Base-by-base conservation (phyloP, 1,140 invertebrate species). In the Nasonia vitripennis region DNA sequence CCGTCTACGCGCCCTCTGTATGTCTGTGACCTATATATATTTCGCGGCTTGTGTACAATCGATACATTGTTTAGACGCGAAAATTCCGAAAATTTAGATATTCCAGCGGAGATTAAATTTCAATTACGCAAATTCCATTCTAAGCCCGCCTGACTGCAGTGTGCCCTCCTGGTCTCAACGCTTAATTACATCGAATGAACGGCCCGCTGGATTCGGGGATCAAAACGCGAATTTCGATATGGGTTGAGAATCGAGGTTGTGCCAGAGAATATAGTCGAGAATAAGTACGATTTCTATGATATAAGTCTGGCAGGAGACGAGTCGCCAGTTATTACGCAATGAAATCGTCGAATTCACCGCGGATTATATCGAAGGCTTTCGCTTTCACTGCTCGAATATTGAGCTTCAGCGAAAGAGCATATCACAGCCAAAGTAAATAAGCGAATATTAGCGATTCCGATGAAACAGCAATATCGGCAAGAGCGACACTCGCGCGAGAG, bases 391-490 rank as follows among this genome's bases (percentile, higher is more conserved):
- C n/a, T 62, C 48, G 0, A 51, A 17, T 51, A 51, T 51, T 17
- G 48, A 12, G 12, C 12, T 51, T 51, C 14, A 51, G 14, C 27
- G 27, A 27, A 27, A 27, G 27, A 27, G 27, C 48, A 45, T 45
- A 45, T 45, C 41, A 7, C 48, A 51, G 48, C 48, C 48, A 51
- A 51, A 12, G 73, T 78, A 67, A 37, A 75, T 79, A 86, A 12
- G 79, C 71, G 87, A 88, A 90, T 91, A 89, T 90, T 89, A 89
- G 85, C 84, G 87, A 91, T 91, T 91, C 88, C 88, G 89, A 92
- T 92, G 90, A 92, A 91, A 90, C 90, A 91, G 90, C 90, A 91
- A 92, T 93, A 91, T 91, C 89, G 85, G 6, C 20, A 17, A 17
- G 51, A 17, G 55, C 41, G 9, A 62, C 6, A n/a, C 1, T 20